A percentile compares a stretch with the other conserved stretches of the same genome.
Evolutionary conservation across 1,140 invertebrate genomes (phyloP).

Genomic region (Anastrepha obliqua): DNA sequence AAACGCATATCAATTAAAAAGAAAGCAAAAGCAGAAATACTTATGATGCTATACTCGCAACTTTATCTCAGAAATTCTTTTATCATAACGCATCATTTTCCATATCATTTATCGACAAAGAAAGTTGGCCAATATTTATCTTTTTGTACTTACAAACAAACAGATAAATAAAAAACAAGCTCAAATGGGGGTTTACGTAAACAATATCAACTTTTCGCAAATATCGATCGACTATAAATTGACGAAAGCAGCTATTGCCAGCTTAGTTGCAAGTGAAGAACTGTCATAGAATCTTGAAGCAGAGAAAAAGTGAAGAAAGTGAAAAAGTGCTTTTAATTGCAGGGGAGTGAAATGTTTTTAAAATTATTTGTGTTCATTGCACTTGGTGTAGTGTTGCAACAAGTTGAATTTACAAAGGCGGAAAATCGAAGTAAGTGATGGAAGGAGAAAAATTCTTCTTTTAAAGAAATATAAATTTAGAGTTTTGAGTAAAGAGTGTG

Average conservation of each 20-base stretch:
- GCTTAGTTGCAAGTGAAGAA: neutral
- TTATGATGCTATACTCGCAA: neutral
- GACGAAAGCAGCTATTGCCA: neutral
- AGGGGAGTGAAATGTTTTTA: neutral
- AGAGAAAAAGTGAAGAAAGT: neutral
- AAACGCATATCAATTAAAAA: no score
- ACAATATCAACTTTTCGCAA: neutral
- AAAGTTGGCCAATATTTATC: conserved; percentile 2
- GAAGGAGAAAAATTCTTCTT: neutral
- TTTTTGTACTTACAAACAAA: neutral
- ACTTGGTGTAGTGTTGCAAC: conserved; percentile 12
- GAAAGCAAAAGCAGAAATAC: neutral
- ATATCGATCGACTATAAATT: conserved; percentile 18
- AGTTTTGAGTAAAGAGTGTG: no score
- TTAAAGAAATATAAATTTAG: no score
- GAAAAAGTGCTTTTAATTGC: neutral
- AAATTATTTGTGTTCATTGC: conserved; percentile 14
- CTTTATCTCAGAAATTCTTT: conserved; percentile 23
- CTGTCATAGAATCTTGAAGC: neutral
- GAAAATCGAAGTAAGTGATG: neutral
- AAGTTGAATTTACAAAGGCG: neutral
- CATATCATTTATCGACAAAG: neutral
- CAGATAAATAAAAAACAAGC: neutral
- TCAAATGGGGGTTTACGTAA: conserved; percentile 15
- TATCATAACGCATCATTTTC: neutral